Evolutionary conservation across 2,797 vertebrate species (phyloP), one percentile per base, ranked within the genome.

Genomic region (Melanotaenia trifasciata): DNA sequence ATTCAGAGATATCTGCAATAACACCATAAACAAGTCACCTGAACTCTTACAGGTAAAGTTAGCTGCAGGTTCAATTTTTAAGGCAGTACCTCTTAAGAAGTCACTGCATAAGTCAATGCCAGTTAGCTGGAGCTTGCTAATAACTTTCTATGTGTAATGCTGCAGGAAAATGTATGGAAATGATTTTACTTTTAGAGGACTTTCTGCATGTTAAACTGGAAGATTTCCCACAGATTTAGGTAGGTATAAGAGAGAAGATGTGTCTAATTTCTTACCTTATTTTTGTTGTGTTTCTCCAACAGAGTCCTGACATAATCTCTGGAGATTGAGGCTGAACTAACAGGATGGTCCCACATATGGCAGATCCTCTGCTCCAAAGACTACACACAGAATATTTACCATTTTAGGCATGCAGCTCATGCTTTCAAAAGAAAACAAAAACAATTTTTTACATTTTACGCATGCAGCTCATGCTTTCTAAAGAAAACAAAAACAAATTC

Each of bases 261-360:
- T 8, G 0, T 58, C n/a, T n/a, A 24, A 47, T 16, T 33, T 3
- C 53, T 76, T 81, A 93, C 93, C 90, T 92, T 91, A 64, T 76
- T 91, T 82, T 77, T 91, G 85, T 62, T 59, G 20, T 64, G 83
- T 80, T 91, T 94, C 78, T 92, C 91, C 67, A 95, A 85, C 64
- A 92, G 80, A 50, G 71, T 77, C 71, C 72, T 76, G 72, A 94
- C 86, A 45, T 94, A 95, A 67, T 86, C 87, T 85, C 92, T 91
- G 77, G 90, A 92, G 87, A 93, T 92, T 18, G 85, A 91, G 5
- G 91, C 92, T 7, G 92, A 91, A 64, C 79, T 90, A 84, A 92
- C 70, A 33, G 92, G 91, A 90, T 94, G 94, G 79, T 95, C 94
- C 94, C 94, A 95, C 72, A 93, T 91, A 58, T 93, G 94, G 80